Evolutionary conservation across 37 sponge, comb jelly and placozoan genomes (phyloP).

Genomic region (Haliclona indistincta): DNA sequence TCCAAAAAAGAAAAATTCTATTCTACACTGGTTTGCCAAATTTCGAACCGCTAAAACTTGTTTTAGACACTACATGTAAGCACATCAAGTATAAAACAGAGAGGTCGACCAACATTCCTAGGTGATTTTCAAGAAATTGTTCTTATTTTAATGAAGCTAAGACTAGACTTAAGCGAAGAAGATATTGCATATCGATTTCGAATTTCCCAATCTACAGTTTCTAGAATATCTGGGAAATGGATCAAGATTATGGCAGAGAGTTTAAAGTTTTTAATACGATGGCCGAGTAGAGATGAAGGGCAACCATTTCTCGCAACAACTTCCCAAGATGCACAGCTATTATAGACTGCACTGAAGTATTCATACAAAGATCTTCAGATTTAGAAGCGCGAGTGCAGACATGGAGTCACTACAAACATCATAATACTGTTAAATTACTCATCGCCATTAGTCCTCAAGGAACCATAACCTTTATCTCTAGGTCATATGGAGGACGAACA

Average conservation of each 20-base stretch:
- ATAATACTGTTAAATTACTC: slow-evolving; percentile 45
- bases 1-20: no score
- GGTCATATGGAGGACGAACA: slow-evolving; percentile 40
- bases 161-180: slow-evolving; percentile 13
- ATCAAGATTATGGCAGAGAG: slow-evolving; percentile 30
- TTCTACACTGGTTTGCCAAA: no score
- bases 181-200: slow-evolving; percentile 55
- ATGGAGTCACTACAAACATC: slow-evolving; percentile 41
- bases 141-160: no score
- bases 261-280: slow-evolving; percentile 7
- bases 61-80: no score
- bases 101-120: no score
- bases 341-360: slow-evolving; percentile 40
- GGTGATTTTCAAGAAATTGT: no score
- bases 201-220: slow-evolving; percentile 37
- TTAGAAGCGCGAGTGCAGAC: slow-evolving; percentile 40
- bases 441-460: slow-evolving; percentile 48
- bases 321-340: slow-evolving; percentile 28
- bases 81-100: no score
- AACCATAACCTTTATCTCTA: slow-evolving; percentile 35
- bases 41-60: no score
- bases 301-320: slow-evolving; percentile 5
- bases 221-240: slow-evolving; percentile 45
- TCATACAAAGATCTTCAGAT: slow-evolving; percentile 28
- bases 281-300: slow-evolving; percentile 36